Base-by-base conservation (phyloP, 2,888 invertebrate genomes). In the Apodemia duryi region DNA sequence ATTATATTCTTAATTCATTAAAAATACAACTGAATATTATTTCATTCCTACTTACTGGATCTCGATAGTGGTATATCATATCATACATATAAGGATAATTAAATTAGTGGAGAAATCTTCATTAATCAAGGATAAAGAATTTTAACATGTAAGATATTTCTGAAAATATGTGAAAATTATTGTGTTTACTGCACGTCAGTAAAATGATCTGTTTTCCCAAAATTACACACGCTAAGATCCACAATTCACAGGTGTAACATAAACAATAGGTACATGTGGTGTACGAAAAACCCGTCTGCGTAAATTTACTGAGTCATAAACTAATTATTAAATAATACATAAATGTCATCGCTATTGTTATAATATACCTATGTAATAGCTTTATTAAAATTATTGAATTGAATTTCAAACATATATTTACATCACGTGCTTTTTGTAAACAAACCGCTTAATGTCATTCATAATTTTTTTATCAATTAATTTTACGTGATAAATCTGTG, bases 401-500 rank as follows among this genome's bases (percentile, higher is more conserved):
- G 13, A 41, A 60, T 64, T 32, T 60, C 13, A 43, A n/a, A 49
- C n/a, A n/a, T 54, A 54, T 43, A 21, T 63, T 54, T 54, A 63
- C 66, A 82, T 89, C 91, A 90, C 89, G 91, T 91, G 91, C 82
- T 63, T 75, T 82, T 82, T 83, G 90, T 90, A 89, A 91, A 91
- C 89, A 91, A 89, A 91, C 88, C 89, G 89, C 88, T 89, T 72
- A 74, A 76, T 75, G 73, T 69, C 68, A 68, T 75, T 72, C 75
- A 74, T 74, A 75, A 76, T 67, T 49, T 49, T 49, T 13, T 49
- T n/a, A 73, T 70, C 71, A 69, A 67, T 72, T 66, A 67, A 63
- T 64, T 28, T 60, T 61, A 54, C 61, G 69, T 72, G 71, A 68
- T 70, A 69, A 72, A 70, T 69, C 72, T 74, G 70, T 75, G 71